These are phyloP conservation scores for Leptinotarsa undecemlineata DNA, from an alignment of 1,140 invertebrate genomes.

Conservation along the genomic window DNA sequence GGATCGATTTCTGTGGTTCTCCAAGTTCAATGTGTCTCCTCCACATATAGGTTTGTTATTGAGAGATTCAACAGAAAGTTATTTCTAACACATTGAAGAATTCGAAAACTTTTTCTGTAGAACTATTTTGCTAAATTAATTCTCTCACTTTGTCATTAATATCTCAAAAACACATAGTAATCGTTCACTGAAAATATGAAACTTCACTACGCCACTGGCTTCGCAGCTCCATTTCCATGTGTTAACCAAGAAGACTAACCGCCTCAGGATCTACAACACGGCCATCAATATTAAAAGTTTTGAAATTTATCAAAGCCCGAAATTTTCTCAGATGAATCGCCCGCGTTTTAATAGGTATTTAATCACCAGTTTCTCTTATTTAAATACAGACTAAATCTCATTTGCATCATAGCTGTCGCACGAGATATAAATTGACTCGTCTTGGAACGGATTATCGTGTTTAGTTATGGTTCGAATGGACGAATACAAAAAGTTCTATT, in stretches of 20 bases:
- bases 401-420: slow-evolving; percentile 2
- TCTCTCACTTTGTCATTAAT: too few species aligned
- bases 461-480: not conserved
- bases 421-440: not conserved
- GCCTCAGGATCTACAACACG: not conserved
- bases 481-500: not conserved
- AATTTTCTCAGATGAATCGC: not conserved
- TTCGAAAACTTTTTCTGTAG: too few species aligned
- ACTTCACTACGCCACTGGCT: not conserved
- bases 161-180: too few species aligned
- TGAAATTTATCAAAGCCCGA: not conserved
- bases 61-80: too few species aligned
- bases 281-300: not conserved
- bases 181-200: not conserved
- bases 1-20: too few species aligned
- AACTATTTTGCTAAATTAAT: too few species aligned
- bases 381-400: not conserved
- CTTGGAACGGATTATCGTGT: not conserved
- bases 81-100: too few species aligned
- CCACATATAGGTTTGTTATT: too few species aligned
- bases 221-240: not conserved
- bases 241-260: not conserved
- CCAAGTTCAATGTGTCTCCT: too few species aligned
- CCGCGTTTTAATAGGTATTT: slow-evolving; percentile 1
- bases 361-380: slow-evolving; percentile 3